Percentiles rank a stretch among this genome's conserved stretches.
Conservation (phyloP, 2,888 invertebrate genomes). For the Nycteola revayana region DNA sequence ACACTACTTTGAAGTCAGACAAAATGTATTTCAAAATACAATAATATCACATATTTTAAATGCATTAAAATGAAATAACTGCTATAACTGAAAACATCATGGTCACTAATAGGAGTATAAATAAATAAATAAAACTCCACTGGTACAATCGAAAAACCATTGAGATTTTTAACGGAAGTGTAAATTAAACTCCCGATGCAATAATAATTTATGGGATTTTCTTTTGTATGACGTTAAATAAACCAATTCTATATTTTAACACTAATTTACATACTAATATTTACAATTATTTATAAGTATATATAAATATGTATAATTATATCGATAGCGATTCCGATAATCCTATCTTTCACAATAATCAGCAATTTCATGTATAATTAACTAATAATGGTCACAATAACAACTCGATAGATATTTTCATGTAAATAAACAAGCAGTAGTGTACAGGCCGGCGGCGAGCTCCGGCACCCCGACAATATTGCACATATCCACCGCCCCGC, state of each 20-base stretch:
- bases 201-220: slow-evolving; percentile 81
- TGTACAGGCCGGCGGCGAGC: slow-evolving; percentile 59
- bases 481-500: slow-evolving; percentile 55
- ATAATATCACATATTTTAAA: slow-evolving; percentile 82
- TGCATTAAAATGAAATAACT: slow-evolving; percentile 72
- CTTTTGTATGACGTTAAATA: slow-evolving; percentile 79
- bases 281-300: slow-evolving; percentile 81
- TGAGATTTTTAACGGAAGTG: slow-evolving; percentile 80
- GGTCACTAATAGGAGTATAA: slow-evolving; percentile 62
- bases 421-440: slow-evolving; percentile 80
- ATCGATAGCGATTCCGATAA: slow-evolving; percentile 75
- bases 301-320: slow-evolving; percentile 82
- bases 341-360: slow-evolving; percentile 73
- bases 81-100: slow-evolving; percentile 53
- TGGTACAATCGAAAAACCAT: slow-evolving; percentile 81
- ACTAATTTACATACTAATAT: slow-evolving; percentile 79
- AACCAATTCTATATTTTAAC: slow-evolving; percentile 81
- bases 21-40: slow-evolving; percentile 77
- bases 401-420: slow-evolving; percentile 79
- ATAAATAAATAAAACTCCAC: slow-evolving; percentile 77
- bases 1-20: slow-evolving; percentile 79
- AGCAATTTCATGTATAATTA: slow-evolving; percentile 79
- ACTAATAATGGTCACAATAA: slow-evolving; percentile 81
- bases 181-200: slow-evolving; percentile 75
- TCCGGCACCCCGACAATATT: slow-evolving; percentile 62